Conservation (phyloP, 1,140 invertebrate species). For the Charaxes varanes region DNA sequence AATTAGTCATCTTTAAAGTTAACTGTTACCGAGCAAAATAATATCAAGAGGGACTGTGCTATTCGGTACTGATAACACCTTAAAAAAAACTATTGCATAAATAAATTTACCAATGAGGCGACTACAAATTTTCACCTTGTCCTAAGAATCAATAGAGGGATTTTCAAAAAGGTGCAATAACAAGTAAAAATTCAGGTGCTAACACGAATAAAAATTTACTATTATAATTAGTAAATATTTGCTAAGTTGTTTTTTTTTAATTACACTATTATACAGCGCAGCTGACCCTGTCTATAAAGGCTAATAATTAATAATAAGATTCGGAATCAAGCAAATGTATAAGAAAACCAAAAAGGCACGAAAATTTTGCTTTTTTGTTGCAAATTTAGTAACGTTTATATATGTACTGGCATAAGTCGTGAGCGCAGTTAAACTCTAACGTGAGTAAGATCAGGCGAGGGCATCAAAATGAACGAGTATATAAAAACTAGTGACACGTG, state of each 20-base stretch:
- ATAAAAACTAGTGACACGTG: too few relatives aligned
- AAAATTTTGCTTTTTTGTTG: background rate
- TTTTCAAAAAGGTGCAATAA: constrained; percentile 58
- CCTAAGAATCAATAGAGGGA: constrained; percentile 40
- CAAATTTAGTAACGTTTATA: background rate
- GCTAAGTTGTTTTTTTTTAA: constrained; percentile 53
- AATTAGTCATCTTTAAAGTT: too few relatives aligned
- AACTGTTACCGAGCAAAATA: too few relatives aligned
- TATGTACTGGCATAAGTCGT: too few relatives aligned
- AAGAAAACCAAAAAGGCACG: constrained; percentile 11
- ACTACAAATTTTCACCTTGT: constrained; percentile 12
- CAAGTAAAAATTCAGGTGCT: constrained; percentile 60
- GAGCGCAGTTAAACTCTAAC: too few relatives aligned
- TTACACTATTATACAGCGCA: constrained; percentile 64
- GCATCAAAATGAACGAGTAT: too few relatives aligned
- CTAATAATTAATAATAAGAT: constrained; percentile 49
- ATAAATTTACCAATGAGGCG: background rate
- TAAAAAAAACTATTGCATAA: too few relatives aligned
- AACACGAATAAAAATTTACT: constrained; percentile 61
- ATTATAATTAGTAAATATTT: constrained; percentile 66
- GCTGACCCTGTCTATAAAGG: constrained; percentile 69
- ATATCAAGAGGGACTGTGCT: too few relatives aligned
- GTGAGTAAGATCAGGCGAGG: too few relatives aligned
- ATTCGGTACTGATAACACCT: too few relatives aligned
- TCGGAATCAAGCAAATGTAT: constrained; percentile 9